Evolutionary conservation across 2,113 vertebrate genomes (phyloP).

Genomic region (Dicrurus megarhynchus): DNA sequence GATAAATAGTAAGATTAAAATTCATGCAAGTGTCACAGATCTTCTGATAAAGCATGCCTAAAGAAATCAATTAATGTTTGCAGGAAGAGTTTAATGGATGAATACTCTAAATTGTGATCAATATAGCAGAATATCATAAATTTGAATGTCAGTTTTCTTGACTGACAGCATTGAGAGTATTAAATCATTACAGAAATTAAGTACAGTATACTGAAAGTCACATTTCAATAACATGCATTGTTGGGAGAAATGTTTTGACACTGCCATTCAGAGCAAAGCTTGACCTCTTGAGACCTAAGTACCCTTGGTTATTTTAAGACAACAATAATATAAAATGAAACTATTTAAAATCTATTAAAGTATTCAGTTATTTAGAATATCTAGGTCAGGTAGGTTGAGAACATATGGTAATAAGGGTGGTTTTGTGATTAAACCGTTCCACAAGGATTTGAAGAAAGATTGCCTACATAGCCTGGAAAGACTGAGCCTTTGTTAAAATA

Average conservation of each 20-base stretch:
- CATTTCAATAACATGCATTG: conserved; percentile 25
- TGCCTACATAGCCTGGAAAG: not conserved
- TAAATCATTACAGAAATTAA: conserved; percentile 10
- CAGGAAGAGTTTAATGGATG: conserved; percentile 11
- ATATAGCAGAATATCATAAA: conserved; percentile 33
- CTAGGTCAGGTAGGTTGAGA: not conserved
- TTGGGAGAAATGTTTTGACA: not conserved
- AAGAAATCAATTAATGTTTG: conserved; percentile 12
- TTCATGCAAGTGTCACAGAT: not conserved
- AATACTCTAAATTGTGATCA: conserved; percentile 22
- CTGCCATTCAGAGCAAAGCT: conserved; percentile 1
- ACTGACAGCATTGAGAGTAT: not conserved
- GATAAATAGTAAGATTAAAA: not conserved
- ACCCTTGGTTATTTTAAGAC: not conserved
- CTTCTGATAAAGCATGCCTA: conserved; percentile 20
- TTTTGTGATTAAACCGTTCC: not conserved
- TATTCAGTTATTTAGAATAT: not conserved
- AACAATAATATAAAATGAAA: not conserved
- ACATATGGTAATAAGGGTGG: not conserved
- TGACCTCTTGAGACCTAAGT: not conserved
- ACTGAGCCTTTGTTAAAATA: not conserved
- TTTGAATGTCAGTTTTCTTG: not conserved
- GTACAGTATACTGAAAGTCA: conserved; percentile 28
- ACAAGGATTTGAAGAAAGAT: not conserved
- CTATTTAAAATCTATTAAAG: not conserved